These are phyloP conservation scores for Apteryx owenii DNA, from an alignment of 2,113 vertebrate species.

Conservation along the genomic window DNA sequence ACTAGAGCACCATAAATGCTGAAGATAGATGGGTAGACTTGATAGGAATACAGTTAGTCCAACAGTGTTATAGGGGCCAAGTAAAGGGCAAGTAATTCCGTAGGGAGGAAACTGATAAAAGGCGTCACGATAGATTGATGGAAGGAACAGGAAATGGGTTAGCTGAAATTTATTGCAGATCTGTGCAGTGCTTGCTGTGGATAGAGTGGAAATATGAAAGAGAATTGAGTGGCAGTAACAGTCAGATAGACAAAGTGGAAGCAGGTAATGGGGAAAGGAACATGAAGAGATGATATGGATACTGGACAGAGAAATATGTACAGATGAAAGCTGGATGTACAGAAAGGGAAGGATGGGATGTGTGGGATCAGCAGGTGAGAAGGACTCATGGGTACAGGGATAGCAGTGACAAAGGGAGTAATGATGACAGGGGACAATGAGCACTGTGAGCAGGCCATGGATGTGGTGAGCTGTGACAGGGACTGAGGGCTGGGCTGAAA, in stretches of 20 bases:
- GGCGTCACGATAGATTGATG: constrained; percentile 32
- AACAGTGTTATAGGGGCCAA: constrained; percentile 47
- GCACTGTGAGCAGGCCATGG: background rate
- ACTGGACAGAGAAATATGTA: background rate
- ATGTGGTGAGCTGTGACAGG: background rate
- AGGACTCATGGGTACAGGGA: background rate
- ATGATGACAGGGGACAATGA: background rate
- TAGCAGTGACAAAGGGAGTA: background rate
- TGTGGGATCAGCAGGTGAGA: background rate
- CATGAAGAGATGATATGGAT: background rate
- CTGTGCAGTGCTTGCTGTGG: constrained; percentile 3
- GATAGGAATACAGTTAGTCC: constrained; percentile 57
- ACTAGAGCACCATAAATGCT: constrained; percentile 12
- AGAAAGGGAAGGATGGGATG: background rate
- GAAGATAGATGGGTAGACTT: constrained; percentile 36
- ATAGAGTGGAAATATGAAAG: constrained; percentile 40
- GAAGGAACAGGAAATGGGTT: constrained; percentile 30
- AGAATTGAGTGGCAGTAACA: constrained; percentile 26
- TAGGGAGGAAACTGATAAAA: constrained; percentile 47
- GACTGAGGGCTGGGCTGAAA: background rate
- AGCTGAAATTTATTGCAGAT: constrained; percentile 47
- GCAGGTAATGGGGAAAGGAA: background rate
- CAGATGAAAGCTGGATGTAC: background rate
- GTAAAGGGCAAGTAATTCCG: constrained; percentile 59
- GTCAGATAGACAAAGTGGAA: background rate